phyloP scores from a whole-genome alignment of 2,888 invertebrate genomes.

The Hemistola chrysoprasaria region DNA sequence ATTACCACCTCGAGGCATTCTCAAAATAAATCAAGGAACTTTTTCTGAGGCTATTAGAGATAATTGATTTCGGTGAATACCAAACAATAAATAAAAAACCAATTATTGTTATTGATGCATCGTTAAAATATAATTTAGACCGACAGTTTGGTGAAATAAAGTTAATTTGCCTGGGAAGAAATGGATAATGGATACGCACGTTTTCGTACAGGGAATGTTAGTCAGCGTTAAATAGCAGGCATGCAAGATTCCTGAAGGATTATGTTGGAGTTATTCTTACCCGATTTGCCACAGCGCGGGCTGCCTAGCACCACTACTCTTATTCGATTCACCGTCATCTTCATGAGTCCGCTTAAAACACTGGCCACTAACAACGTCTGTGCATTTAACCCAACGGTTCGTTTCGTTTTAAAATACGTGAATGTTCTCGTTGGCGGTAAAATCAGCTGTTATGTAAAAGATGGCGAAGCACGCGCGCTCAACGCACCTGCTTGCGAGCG shows the following conservation, averaged over 20 bases:
- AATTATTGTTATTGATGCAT: constrained; percentile 39
- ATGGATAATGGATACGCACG: too few relatives aligned
- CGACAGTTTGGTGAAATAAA: constrained; percentile 23
- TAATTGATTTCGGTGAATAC: constrained; percentile 65
- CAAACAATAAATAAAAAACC: constrained; percentile 43
- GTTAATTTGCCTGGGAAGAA: constrained; percentile 10
- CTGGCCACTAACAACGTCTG: constrained; percentile 37
- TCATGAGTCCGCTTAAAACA: constrained; percentile 67
- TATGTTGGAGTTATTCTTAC: constrained; percentile 71
- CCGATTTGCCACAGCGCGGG: constrained; percentile 89
- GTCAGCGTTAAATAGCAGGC: constrained; percentile 33
- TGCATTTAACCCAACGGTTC: constrained; percentile 43
- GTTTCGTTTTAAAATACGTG: constrained; percentile 35
- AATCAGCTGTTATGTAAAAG: constrained; percentile 60
- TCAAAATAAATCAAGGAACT: constrained; percentile 59
- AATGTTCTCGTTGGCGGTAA: constrained; percentile 60
- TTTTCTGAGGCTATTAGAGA: constrained; percentile 57
- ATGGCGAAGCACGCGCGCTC: constrained; percentile 72
- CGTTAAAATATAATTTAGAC: constrained; percentile 46
- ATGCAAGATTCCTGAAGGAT: constrained; percentile 10
- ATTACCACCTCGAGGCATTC: constrained; percentile 51
- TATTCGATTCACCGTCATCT: constrained; percentile 90
- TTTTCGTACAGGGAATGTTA: constrained; percentile 23
- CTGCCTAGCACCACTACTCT: constrained; percentile 90
- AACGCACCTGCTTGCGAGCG: constrained; percentile 75